Percentiles rank a stretch among this genome's conserved stretches.
Conservation (phyloP, 2,888 invertebrate species). For the Oscheius sp. region DNA sequence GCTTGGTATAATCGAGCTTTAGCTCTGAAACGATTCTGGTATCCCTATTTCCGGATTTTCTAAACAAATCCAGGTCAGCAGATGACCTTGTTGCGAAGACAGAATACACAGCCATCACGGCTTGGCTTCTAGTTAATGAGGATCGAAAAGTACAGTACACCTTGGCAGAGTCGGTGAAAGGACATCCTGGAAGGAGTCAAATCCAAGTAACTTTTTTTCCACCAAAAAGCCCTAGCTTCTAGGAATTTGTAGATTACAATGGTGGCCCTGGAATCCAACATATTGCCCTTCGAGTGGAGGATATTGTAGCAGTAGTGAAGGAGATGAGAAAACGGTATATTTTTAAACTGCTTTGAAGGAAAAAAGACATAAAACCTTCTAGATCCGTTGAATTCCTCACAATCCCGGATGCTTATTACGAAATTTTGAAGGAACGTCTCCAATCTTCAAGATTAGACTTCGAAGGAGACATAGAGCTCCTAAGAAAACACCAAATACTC, state of each 20-base stretch:
- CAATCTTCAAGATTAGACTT: slow-evolving; percentile 50
- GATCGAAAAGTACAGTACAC: slow-evolving; percentile 74
- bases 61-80: slow-evolving; percentile 82
- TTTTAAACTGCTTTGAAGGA: neutral
- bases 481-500: slow-evolving; percentile 57
- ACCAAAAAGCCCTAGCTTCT: slow-evolving; percentile 23
- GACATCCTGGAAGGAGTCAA: slow-evolving; percentile 70
- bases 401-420: slow-evolving; percentile 90
- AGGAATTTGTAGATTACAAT: slow-evolving; percentile 94
- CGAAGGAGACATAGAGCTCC: slow-evolving; percentile 21
- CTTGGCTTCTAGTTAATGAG: slow-evolving; percentile 95
- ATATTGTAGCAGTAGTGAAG: slow-evolving; percentile 86
- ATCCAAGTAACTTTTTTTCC: slow-evolving; percentile 45
- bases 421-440: slow-evolving; percentile 81
- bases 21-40: slow-evolving; percentile 74
- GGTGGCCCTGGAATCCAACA: slow-evolving; percentile 94
- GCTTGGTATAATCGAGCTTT: slow-evolving; percentile 77
- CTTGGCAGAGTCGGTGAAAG: slow-evolving; percentile 80
- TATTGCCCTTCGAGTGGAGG: slow-evolving; percentile 89
- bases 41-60: neutral
- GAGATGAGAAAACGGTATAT: slow-evolving; percentile 74
- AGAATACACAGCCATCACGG: slow-evolving; percentile 92
- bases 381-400: slow-evolving; percentile 63
- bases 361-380: neutral
- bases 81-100: slow-evolving; percentile 94